phyloP scores from a whole-genome alignment of 2,888 invertebrate genomes.

The Dolomedes plantarius region DNA sequence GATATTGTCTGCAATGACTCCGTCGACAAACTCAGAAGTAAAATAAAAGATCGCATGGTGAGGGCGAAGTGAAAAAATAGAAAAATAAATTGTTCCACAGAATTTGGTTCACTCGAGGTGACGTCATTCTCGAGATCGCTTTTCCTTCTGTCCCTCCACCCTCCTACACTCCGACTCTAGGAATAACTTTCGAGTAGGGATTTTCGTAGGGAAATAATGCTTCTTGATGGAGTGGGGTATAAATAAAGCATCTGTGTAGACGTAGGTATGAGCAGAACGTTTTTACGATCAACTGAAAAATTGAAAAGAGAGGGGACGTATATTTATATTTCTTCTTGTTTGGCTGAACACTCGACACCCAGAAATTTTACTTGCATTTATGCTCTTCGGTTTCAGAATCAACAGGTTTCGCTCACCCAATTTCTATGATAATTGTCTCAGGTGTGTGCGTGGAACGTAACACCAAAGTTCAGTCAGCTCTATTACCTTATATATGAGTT shows the following conservation, averaged over 20 bases:
- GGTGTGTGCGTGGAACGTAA: too few relatives aligned
- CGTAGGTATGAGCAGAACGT: background rate
- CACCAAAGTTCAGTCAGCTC: too few relatives aligned
- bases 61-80: background rate
- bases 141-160: conserved; percentile 38
- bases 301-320: too few relatives aligned
- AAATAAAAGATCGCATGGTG: background rate
- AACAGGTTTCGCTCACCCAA: too few relatives aligned
- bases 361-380: too few relatives aligned
- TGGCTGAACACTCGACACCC: too few relatives aligned
- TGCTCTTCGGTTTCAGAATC: too few relatives aligned
- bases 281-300: too few relatives aligned
- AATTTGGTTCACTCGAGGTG: conserved; percentile 61
- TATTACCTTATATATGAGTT: too few relatives aligned
- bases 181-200: conserved; percentile 48
- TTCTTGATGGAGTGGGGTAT: background rate
- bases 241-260: background rate
- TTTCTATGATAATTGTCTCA: too few relatives aligned
- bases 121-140: conserved; percentile 58
- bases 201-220: conserved; percentile 40
- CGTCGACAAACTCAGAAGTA: background rate
- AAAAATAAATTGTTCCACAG: conserved; percentile 56
- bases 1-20: background rate
- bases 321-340: too few relatives aligned
- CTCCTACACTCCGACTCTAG: conserved; percentile 18